Evolutionary conservation across 2,797 vertebrate species (phyloP).

Genomic region (Centropyge bicolor): DNA sequence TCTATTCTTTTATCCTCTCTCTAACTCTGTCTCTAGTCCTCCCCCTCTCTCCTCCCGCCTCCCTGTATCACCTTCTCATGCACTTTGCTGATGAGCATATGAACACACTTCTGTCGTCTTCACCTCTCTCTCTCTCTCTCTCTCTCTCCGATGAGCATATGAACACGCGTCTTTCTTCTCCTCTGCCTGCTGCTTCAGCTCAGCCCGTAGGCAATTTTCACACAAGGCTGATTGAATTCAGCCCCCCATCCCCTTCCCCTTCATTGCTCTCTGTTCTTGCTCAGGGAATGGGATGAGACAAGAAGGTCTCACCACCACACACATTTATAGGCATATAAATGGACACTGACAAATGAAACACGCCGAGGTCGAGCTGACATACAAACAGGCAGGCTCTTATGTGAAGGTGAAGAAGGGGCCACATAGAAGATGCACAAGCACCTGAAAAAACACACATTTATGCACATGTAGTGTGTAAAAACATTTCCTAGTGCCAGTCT

Average conservation of each 20-base stretch:
- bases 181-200: conserved; percentile 65
- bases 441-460: background rate
- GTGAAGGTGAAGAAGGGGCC: conserved; percentile 11
- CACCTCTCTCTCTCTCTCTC: conserved; percentile 14
- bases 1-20: conserved; percentile 1
- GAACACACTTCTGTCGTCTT: conserved; percentile 29
- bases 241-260: conserved; percentile 3
- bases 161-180: conserved; percentile 60
- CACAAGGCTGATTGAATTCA: conserved; percentile 77
- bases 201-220: conserved; percentile 72
- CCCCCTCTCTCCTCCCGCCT: background rate
- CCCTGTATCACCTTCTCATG: conserved; percentile 23
- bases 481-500: no score
- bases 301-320: conserved; percentile 46
- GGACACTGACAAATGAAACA: conserved; percentile 54
- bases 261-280: conserved; percentile 51
- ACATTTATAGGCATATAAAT: conserved; percentile 48
- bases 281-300: conserved; percentile 42
- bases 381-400: conserved; percentile 1
- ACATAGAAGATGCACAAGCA: background rate
- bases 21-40: background rate
- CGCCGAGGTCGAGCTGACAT: conserved; percentile 24
- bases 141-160: conserved; percentile 64
- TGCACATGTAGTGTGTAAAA: background rate
- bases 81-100: conserved; percentile 31